A percentile compares a stretch with the other conserved stretches of the same genome.
phyloP scores from a whole-genome alignment of 2,797 vertebrate species.

The Prunella strophiata region DNA sequence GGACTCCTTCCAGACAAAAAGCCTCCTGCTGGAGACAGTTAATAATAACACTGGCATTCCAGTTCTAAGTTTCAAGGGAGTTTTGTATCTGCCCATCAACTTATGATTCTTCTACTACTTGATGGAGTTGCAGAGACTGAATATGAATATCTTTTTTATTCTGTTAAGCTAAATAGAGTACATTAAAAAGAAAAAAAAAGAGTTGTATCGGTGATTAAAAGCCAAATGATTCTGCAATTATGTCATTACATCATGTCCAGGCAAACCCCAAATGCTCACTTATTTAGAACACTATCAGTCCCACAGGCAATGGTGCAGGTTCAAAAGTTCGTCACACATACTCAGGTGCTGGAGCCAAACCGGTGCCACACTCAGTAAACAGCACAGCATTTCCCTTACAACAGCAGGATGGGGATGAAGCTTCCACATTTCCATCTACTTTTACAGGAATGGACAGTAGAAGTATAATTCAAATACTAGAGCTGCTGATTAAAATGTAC shows the following conservation, averaged over 20 bases:
- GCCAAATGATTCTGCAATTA: conserved; percentile 53
- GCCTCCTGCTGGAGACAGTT: conserved; percentile 20
- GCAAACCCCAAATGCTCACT: conserved; percentile 31
- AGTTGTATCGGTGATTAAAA: background rate
- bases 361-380: background rate
- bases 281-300: conserved; percentile 18
- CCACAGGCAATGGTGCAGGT: conserved; percentile 11
- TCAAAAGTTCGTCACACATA: conserved; percentile 3
- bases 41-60: conserved; percentile 2
- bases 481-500: background rate
- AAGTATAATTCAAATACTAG: background rate
- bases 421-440: background rate
- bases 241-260: conserved; percentile 49
- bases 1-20: background rate
- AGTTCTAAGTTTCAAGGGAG: background rate
- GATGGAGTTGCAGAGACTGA: background rate
- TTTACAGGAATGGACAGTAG: background rate
- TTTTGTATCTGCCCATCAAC: background rate
- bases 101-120: background rate
- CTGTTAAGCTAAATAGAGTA: background rate
- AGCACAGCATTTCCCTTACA: background rate
- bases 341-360: conserved; percentile 21
- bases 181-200: background rate
- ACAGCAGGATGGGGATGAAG: background rate
- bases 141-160: background rate